Percentiles rank a stretch among this genome's conserved stretches.
Evolutionary conservation across 2,113 vertebrate species (phyloP).

Genomic region (Chaetops frenatus): DNA sequence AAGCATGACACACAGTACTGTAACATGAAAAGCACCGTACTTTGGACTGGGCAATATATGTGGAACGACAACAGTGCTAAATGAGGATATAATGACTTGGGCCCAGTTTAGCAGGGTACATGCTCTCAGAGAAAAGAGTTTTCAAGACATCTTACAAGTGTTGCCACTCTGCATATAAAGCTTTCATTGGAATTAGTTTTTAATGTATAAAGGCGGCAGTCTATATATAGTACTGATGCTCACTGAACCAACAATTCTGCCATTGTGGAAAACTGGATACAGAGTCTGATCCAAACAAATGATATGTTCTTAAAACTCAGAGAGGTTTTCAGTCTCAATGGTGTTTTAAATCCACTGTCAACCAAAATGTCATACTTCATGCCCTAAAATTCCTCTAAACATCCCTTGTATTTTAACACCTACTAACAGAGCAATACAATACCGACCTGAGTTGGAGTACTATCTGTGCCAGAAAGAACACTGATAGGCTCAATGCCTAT

Average conservation of each 20-base stretch:
- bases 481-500: accelerated
- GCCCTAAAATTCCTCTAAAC: background rate
- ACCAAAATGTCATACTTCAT: background rate
- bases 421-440: background rate
- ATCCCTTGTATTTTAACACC: background rate
- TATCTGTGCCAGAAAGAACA: background rate
- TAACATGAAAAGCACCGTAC: background rate
- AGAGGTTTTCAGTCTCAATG: background rate
- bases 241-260: background rate
- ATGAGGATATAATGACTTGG: background rate
- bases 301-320: background rate
- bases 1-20: background rate
- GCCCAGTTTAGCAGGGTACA: background rate
- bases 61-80: background rate
- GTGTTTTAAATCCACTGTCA: background rate
- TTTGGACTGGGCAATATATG: background rate
- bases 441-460: background rate
- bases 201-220: background rate
- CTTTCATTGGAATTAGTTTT: background rate
- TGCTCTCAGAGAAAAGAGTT: background rate
- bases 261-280: background rate
- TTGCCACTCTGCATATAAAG: background rate
- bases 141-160: background rate
- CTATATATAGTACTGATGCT: background rate
- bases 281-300: background rate